These are phyloP conservation scores for Oryzias curvinotus DNA, from an alignment of 2,113 vertebrate genomes.

Conservation along the genomic window DNA sequence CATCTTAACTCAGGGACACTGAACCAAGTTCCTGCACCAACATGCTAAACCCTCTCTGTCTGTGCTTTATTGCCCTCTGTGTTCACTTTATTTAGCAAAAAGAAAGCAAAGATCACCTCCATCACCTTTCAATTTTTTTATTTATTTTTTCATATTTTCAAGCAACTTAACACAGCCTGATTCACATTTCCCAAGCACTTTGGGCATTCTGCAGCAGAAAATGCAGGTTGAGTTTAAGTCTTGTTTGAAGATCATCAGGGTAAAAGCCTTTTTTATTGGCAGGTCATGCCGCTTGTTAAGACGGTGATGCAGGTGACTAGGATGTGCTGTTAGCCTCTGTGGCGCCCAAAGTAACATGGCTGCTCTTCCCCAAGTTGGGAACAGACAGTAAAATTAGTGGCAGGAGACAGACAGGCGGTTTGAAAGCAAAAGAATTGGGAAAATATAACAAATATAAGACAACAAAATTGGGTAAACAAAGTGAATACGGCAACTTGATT, in stretches of 20 bases:
- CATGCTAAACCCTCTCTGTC: constrained; percentile 15
- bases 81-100: constrained; percentile 18
- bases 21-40: constrained; percentile 15
- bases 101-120: constrained; percentile 46
- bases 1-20: constrained; percentile 12
- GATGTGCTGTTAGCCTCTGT: constrained; percentile 47
- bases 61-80: constrained; percentile 8
- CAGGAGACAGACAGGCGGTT: constrained; percentile 1
- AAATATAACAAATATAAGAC: constrained; percentile 31
- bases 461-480: constrained; percentile 64
- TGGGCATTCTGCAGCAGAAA: constrained; percentile 48
- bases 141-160: constrained; percentile 46
- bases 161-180: constrained; percentile 61
- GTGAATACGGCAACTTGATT: constrained; percentile 62
- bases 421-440: constrained; percentile 41
- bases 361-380: constrained; percentile 61
- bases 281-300: constrained; percentile 73
- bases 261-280: constrained; percentile 84
- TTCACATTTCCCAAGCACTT: constrained; percentile 71
- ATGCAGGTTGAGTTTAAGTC: constrained; percentile 65
- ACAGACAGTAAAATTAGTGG: constrained; percentile 58
- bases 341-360: constrained; percentile 40
- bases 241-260: constrained; percentile 73
- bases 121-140: constrained; percentile 37
- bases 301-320: constrained; percentile 47